A percentile compares a stretch with the other conserved stretches of the same genome.
Conservation (phyloP, 2,113 vertebrate genomes). For the Prinia subflava region DNA sequence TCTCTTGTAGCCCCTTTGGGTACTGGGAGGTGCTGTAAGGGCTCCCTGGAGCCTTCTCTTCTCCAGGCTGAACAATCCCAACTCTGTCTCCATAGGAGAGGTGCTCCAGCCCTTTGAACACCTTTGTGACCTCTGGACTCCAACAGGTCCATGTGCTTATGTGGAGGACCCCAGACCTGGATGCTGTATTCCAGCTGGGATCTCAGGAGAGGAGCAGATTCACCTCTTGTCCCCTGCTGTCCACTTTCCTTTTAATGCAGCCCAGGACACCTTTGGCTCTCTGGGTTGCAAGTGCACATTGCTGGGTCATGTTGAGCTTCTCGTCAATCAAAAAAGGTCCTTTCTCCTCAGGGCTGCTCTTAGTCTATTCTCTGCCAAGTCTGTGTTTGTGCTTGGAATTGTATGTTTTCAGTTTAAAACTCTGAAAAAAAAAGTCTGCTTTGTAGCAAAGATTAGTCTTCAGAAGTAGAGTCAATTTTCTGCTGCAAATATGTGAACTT, state of each 20-base stretch:
- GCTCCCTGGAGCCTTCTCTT: not conserved
- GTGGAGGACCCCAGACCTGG: not conserved
- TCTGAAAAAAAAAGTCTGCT: not conserved
- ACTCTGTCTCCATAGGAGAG: not conserved
- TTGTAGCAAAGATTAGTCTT: not conserved
- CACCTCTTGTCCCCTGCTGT: not conserved
- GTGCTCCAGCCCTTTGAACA: not conserved
- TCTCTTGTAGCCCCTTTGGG: not conserved
- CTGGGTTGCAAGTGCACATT: not conserved
- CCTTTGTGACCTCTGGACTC: not conserved
- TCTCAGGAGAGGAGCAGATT: not conserved
- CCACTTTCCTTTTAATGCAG: not conserved
- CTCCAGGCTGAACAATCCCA: not conserved
- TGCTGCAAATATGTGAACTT: not conserved
- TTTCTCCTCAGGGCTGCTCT: not conserved
- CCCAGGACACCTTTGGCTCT: not conserved
- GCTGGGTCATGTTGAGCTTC: not conserved
- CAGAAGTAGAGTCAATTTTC: not conserved
- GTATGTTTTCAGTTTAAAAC: not conserved
- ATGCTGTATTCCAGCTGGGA: not conserved
- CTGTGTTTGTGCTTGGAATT: not conserved
- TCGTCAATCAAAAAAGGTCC: not conserved
- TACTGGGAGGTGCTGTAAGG: not conserved
- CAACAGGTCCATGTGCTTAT: not conserved
- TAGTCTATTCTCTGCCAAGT: not conserved